Conservation (phyloP, 1,140 invertebrate genomes). For the Aphelenchoides fujianensis region DNA sequence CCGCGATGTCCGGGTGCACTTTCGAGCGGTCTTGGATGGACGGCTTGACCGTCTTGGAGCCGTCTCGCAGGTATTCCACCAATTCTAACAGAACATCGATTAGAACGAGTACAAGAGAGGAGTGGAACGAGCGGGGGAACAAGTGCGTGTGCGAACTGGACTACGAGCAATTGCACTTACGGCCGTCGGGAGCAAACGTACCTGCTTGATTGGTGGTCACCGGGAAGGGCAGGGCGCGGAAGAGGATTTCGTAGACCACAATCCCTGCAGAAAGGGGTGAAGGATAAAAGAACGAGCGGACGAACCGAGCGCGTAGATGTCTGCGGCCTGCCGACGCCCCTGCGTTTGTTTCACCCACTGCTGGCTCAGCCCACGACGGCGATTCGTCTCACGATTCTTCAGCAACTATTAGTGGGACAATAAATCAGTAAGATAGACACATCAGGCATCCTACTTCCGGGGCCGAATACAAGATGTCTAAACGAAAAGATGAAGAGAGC, state of each 20-base stretch:
- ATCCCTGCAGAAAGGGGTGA: constrained; percentile 41
- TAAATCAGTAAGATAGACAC: constrained; percentile 14
- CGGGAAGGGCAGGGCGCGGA: constrained; percentile 55
- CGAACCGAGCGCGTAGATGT: constrained; percentile 56
- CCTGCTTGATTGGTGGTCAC: constrained; percentile 43
- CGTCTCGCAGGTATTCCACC: constrained; percentile 55
- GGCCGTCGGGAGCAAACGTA: neutral
- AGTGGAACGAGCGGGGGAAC: too few species aligned
- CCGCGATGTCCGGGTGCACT: constrained; percentile 57
- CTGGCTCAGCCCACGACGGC: constrained; percentile 43
- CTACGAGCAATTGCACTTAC: too few species aligned
- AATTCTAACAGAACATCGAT: constrained; percentile 41
- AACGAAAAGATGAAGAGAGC: too few species aligned
- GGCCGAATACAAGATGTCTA: too few species aligned
- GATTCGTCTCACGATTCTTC: constrained; percentile 41
- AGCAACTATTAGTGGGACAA: constrained; percentile 43
- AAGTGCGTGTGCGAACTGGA: too few species aligned
- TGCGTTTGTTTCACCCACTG: constrained; percentile 54
- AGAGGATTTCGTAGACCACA: constrained; percentile 62
- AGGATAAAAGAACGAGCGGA: neutral
- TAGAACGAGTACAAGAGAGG: neutral
- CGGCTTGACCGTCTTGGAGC: constrained; percentile 52
- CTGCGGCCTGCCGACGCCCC: constrained; percentile 48
- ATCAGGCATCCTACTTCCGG: neutral
- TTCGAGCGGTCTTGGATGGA: constrained; percentile 53